Evolutionary conservation across 2,113 vertebrate genomes (phyloP), one percentile per base, ranked within the genome.

Genomic region (Indri indri): DNA sequence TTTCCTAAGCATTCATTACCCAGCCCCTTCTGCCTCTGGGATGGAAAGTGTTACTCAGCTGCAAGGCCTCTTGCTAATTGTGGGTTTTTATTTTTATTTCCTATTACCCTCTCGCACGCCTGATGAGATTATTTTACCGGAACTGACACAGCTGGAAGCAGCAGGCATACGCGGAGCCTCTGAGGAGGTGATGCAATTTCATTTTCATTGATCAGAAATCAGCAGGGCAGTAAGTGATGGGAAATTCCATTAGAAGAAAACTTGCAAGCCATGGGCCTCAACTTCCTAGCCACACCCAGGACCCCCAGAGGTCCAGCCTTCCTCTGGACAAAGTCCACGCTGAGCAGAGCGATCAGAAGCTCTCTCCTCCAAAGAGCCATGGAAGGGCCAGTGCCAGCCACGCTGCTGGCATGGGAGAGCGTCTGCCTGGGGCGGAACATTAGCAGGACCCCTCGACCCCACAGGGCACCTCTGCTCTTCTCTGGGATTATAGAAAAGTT

Each of bases 191-290:
- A 98, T 91, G 98, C 98, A 99, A 99, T 99, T 99, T 99, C 99
- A 99, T 99, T 99, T 99, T 98, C 99, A 99, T 99, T 99, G 99
- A 99, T 99, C 99, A 99, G 99, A 99, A 99, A 99, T 99, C 99
- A 99, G 98, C 98, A 99, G 98, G 98, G 98, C 99, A 99, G 99
- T 98, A 99, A 99, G 98, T 99, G 99, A 99, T 99, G 99, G 99
- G 99, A 99, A 99, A 99, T 98, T 98, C 99, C 99, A 99, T 99
- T 99, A 99, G 98, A 98, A 98, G 98, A 98, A 98, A 98, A 97
- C 97, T 96, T 94, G 79, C 54, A 84, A 98, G 97, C 98, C 97
- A 89, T 50, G 22, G 98, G 98, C 98, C 97, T 98, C 93, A 98
- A 98, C 97, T 97, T 97, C 34, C 94, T 85, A 79, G 97, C 98